A percentile compares a stretch with the other conserved stretches of the same genome.
These are phyloP conservation scores for Ephydatia muelleri DNA, from an alignment of 37 sponge, comb jelly and placozoan species.

Conservation along the genomic window DNA sequence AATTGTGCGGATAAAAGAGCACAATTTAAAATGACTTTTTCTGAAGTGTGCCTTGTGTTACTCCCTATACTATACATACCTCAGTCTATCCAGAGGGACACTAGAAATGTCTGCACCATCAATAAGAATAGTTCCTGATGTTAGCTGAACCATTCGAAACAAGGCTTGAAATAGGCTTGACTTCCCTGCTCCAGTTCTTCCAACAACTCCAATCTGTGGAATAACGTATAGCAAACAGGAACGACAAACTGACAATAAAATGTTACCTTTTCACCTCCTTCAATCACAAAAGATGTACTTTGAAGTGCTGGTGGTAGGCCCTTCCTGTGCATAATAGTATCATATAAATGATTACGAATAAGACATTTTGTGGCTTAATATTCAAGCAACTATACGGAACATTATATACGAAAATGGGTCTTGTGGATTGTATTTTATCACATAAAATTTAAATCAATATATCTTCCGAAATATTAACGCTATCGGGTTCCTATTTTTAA, in stretches of 20 bases:
- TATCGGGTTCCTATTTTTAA: too few species aligned
- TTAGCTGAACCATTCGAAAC: slow-evolving; percentile 81
- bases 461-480: too few species aligned
- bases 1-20: too few species aligned
- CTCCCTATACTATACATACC: slow-evolving; percentile 22
- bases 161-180: slow-evolving; percentile 89
- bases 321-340: slow-evolving; percentile 37
- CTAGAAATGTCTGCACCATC: slow-evolving; percentile 82
- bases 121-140: slow-evolving; percentile 69
- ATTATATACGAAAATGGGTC: too few species aligned
- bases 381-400: too few species aligned
- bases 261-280: slow-evolving; percentile 77
- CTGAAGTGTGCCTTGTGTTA: too few species aligned
- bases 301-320: slow-evolving; percentile 72
- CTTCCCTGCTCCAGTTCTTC: slow-evolving; percentile 98
- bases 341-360: too few species aligned
- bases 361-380: too few species aligned
- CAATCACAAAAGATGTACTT: slow-evolving; percentile 56
- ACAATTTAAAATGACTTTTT: too few species aligned
- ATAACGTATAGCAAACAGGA: too few species aligned
- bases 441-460: too few species aligned
- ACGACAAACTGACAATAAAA: background rate
- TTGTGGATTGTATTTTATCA: too few species aligned
- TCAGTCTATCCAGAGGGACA: slow-evolving; percentile 64
- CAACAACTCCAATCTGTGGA: slow-evolving; percentile 91